phyloP scores from a whole-genome alignment of 2,113 vertebrate genomes.

The Edolisoma coerulescens region DNA sequence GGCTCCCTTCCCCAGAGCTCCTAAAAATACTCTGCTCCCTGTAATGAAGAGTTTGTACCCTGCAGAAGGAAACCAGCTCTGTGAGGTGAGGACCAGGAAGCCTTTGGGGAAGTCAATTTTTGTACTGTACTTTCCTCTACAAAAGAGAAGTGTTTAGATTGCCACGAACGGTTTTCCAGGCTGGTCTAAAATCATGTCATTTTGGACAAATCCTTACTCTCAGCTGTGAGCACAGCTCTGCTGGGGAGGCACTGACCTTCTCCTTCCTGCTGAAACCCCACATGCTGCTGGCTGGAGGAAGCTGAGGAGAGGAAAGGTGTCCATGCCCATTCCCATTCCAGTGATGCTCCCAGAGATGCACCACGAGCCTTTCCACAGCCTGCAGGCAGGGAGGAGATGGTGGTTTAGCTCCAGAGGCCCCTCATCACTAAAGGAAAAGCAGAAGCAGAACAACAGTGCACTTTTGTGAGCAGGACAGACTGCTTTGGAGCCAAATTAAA shows the following conservation, averaged over 20 bases:
- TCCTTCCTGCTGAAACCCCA: not conserved
- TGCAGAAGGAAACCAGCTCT: not conserved
- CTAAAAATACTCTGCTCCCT: not conserved
- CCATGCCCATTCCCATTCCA: not conserved
- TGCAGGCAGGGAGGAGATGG: not conserved
- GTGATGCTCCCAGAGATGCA: accelerated
- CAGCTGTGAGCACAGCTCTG: not conserved
- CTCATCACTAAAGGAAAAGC: not conserved
- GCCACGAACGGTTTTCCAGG: not conserved
- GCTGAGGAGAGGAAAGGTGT: not conserved
- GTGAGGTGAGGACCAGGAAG: not conserved
- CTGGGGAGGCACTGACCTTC: not conserved
- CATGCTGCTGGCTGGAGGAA: accelerated
- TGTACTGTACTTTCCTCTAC: not conserved
- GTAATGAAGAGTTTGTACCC: not conserved
- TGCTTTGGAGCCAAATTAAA: not conserved
- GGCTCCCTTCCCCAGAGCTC: not conserved
- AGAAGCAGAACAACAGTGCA: not conserved
- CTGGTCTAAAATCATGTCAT: not conserved
- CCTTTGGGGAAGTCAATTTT: not conserved
- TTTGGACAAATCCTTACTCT: not conserved
- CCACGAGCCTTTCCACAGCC: not conserved
- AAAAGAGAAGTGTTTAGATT: not conserved
- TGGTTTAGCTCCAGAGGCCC: not conserved
- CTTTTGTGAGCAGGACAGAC: not conserved